A percentile compares a stretch with the other conserved stretches of the same genome.
phyloP scores from a whole-genome alignment of 2,113 vertebrate species.

The Girardinichthys multiradiatus region DNA sequence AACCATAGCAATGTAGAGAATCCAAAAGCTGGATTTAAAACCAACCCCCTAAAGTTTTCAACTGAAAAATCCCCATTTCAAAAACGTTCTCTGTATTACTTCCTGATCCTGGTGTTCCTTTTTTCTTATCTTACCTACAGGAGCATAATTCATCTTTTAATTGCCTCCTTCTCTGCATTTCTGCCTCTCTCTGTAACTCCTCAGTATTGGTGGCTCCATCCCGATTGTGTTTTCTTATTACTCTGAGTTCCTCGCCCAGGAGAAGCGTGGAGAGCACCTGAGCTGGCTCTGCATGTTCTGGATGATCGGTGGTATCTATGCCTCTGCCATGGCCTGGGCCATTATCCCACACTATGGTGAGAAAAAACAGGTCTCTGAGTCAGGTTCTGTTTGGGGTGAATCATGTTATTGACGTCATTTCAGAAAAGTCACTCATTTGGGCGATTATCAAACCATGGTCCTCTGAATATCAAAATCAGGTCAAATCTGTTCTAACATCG shows the following conservation, averaged over 20 bases:
- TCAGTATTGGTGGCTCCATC: slow-evolving; percentile 94
- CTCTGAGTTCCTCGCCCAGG: slow-evolving; percentile 97
- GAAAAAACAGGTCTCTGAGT: slow-evolving; percentile 8
- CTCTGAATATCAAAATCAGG: too few relatives aligned
- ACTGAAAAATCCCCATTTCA: neutral
- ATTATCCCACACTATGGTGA: slow-evolving; percentile 98
- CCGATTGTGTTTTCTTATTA: slow-evolving; percentile 99
- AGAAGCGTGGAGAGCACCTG: slow-evolving; percentile 96
- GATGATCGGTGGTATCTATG: slow-evolving; percentile 99
- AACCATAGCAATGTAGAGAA: neutral
- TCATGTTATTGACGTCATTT: neutral
- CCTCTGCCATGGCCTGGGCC: slow-evolving; percentile 98
- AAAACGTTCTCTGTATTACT: neutral
- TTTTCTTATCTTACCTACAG: neutral
- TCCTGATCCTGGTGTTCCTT: neutral
- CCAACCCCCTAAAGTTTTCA: too few relatives aligned
- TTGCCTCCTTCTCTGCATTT: neutral
- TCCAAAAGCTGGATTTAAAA: neutral
- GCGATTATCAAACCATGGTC: neutral
- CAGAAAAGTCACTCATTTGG: neutral
- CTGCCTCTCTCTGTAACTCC: slow-evolving; percentile 5
- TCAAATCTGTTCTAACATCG: too few relatives aligned
- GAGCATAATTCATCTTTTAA: neutral
- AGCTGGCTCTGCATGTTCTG: slow-evolving; percentile 99
- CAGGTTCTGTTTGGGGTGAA: neutral